Conservation (phyloP, 1,140 invertebrate genomes). For the Drosophila rhopaloa region DNA sequence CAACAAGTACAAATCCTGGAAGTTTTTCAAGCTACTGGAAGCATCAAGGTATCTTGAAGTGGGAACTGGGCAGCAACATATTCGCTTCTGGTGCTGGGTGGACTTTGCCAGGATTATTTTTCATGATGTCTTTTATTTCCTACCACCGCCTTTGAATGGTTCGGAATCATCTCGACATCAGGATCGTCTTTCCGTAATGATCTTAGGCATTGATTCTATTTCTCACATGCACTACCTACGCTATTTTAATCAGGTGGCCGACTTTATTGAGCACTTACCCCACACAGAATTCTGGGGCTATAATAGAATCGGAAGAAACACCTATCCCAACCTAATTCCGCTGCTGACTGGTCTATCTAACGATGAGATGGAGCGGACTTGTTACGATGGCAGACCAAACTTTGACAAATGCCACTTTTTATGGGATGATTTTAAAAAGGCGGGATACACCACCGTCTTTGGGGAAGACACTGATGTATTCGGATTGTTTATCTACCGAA, state of each 20-base stretch:
- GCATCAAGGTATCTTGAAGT: neutral
- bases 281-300: constrained; percentile 34
- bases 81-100: constrained; percentile 9
- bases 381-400: neutral
- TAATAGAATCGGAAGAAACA: constrained; percentile 9
- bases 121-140: constrained; percentile 12
- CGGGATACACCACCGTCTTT: constrained; percentile 2
- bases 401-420: constrained; percentile 17
- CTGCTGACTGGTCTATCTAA: neutral
- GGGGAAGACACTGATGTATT: constrained; percentile 7
- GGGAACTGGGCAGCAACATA: constrained; percentile 12
- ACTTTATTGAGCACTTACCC: neutral
- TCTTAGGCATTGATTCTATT: constrained; percentile 15
- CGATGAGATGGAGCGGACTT: neutral
- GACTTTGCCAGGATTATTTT: constrained; percentile 12
- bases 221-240: constrained; percentile 28
- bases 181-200: constrained; percentile 9
- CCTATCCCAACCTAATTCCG: constrained; percentile 15
- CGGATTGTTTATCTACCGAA: constrained; percentile 1
- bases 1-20: constrained; percentile 2
- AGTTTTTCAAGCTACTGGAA: neutral
- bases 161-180: too few relatives aligned
- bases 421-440: constrained; percentile 17
- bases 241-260: constrained; percentile 10
- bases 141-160: neutral